Conservation (phyloP, 2,113 vertebrate genomes). For the Aramus guarauna region DNA sequence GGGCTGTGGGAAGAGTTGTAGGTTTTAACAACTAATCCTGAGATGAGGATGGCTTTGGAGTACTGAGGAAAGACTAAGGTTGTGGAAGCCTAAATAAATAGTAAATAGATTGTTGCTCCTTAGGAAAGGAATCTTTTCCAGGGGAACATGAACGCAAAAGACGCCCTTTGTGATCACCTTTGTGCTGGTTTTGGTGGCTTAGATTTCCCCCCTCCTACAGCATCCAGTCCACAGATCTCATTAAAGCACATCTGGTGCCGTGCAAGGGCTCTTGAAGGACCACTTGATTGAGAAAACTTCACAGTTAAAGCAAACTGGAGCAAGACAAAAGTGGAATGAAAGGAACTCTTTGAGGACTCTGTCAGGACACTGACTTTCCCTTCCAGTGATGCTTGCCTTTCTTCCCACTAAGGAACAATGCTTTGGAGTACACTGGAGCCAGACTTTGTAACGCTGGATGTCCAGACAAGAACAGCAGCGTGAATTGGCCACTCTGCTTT, state of each 20-base stretch:
- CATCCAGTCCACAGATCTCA: neutral
- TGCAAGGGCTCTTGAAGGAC: neutral
- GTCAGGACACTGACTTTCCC: neutral
- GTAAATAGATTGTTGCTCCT: neutral
- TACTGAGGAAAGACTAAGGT: neutral
- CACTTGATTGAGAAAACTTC: neutral
- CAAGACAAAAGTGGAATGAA: neutral
- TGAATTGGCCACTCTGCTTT: neutral
- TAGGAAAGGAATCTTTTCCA: neutral
- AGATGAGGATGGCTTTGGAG: neutral
- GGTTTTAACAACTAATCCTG: neutral
- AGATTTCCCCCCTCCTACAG: neutral
- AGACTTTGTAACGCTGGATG: neutral
- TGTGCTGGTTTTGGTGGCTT: neutral
- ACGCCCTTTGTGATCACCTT: neutral
- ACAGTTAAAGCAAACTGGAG: neutral
- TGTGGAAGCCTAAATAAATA: neutral
- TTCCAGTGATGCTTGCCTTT: neutral
- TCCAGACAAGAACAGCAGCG: neutral
- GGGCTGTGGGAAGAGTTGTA: neutral
- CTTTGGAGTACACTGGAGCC: neutral
- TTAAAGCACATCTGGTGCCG: neutral
- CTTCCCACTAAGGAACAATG: neutral
- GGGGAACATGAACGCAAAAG: neutral
- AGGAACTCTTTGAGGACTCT: neutral